Conservation (phyloP, 2,797 vertebrate genomes). For the Pseudochromis fuscus region DNA sequence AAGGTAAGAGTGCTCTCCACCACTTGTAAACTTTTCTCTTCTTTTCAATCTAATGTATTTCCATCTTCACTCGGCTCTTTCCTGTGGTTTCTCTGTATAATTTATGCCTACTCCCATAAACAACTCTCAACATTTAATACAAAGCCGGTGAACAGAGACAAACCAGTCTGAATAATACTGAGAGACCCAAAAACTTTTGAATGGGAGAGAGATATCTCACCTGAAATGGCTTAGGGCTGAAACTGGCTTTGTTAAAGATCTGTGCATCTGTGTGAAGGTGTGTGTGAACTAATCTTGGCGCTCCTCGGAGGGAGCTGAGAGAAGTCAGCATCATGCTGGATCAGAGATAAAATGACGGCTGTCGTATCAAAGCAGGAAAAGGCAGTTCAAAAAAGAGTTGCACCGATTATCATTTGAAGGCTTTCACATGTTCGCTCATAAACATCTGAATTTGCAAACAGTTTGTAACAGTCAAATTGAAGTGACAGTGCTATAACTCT, state of each 20-base stretch:
- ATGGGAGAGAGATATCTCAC: constrained; percentile 5
- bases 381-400: constrained; percentile 17
- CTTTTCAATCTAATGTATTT: constrained; percentile 6
- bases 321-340: constrained; percentile 11
- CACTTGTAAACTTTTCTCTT: too few species aligned
- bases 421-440: not conserved
- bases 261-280: constrained; percentile 12
- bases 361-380: constrained; percentile 22
- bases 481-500: constrained; percentile 1
- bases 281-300: constrained; percentile 17
- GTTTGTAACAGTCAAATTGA: not conserved
- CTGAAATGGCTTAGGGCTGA: constrained; percentile 28
- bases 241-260: constrained; percentile 18
- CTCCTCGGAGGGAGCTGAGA: not conserved
- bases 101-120: not conserved
- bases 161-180: constrained; percentile 8
- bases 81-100: not conserved
- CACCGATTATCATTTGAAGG: constrained; percentile 16
- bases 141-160: not conserved
- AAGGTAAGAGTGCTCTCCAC: too few species aligned
- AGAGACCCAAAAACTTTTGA: constrained; percentile 19
- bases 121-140: not conserved
- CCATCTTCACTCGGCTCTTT: constrained; percentile 10
- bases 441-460: not conserved
- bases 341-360: constrained; percentile 38